Percentiles rank a stretch among this genome's conserved stretches.
These are phyloP conservation scores for Poeciliopsis paucimaculata DNA, from an alignment of 2,797 vertebrate genomes.

Conservation along the genomic window DNA sequence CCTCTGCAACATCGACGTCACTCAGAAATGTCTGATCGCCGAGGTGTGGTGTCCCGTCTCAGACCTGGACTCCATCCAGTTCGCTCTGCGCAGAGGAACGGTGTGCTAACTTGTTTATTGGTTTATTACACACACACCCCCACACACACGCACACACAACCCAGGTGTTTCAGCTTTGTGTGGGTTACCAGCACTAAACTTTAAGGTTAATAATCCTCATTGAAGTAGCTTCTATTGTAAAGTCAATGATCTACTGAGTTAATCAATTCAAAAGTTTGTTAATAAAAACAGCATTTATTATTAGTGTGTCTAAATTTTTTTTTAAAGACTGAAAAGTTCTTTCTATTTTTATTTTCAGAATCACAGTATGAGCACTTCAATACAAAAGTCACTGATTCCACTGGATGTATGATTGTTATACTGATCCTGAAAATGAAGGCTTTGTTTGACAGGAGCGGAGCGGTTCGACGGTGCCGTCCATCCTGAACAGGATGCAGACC, in stretches of 20 bases:
- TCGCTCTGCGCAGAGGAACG: constrained; percentile 94
- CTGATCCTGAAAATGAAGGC: neutral
- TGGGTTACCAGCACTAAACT: no score
- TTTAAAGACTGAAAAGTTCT: neutral
- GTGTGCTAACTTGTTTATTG: constrained; percentile 75
- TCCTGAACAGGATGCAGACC: constrained; percentile 98
- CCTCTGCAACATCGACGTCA: constrained; percentile 97
- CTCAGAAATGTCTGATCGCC: constrained; percentile 97
- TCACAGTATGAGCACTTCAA: neutral
- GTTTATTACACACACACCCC: neutral
- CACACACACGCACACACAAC: neutral
- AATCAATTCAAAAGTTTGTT: neutral
- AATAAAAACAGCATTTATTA: neutral
- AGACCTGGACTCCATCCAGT: constrained; percentile 97
- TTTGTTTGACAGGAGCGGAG: constrained; percentile 88
- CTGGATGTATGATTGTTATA: neutral
- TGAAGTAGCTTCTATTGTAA: no score
- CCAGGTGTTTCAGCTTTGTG: neutral
- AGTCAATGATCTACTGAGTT: neutral
- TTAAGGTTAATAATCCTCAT: no score
- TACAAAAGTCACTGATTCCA: neutral
- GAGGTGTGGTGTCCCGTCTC: constrained; percentile 98
- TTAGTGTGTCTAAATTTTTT: neutral
- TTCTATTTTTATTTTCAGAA: neutral
- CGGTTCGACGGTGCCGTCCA: constrained; percentile 96